Percentiles rank a stretch among this genome's conserved stretches.
phyloP scores from a whole-genome alignment of 2,797 vertebrate species.

The Pseudochirops cupreus region DNA sequence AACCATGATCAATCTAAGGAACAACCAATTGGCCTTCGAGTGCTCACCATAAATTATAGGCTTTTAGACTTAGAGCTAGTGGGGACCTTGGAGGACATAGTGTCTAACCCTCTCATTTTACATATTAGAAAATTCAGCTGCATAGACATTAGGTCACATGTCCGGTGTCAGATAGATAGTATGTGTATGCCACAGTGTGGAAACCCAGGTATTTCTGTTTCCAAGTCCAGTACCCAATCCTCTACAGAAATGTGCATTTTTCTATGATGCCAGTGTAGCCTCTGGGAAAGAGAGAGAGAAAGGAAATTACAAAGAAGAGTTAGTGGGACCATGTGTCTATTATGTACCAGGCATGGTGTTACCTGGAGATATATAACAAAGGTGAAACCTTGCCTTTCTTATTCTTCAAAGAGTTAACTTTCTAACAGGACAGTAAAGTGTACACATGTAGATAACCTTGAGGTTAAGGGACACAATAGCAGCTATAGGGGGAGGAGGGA shows the following conservation, averaged over 20 bases:
- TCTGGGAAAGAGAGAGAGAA: background rate
- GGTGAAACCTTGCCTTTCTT: background rate
- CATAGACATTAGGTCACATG: background rate
- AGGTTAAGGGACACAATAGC: background rate
- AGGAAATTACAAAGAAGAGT: background rate
- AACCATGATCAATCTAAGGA: background rate
- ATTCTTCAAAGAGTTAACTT: background rate
- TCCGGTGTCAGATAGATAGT: background rate
- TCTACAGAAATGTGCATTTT: background rate
- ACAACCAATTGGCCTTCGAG: background rate
- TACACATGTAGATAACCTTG: background rate
- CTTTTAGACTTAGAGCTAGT: background rate
- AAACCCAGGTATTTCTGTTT: background rate
- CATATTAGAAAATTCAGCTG: background rate
- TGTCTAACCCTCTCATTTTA: background rate
- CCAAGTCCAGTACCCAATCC: background rate
- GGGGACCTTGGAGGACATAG: background rate
- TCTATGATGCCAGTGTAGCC: background rate
- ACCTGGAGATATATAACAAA: background rate
- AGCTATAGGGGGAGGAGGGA: background rate
- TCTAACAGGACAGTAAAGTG: background rate
- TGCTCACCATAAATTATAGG: background rate
- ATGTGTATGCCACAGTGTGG: background rate
- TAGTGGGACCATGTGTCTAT: background rate
- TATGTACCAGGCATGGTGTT: background rate